Base-by-base conservation (phyloP, 2,888 invertebrate genomes). In the Eupithecia pulchellata region DNA sequence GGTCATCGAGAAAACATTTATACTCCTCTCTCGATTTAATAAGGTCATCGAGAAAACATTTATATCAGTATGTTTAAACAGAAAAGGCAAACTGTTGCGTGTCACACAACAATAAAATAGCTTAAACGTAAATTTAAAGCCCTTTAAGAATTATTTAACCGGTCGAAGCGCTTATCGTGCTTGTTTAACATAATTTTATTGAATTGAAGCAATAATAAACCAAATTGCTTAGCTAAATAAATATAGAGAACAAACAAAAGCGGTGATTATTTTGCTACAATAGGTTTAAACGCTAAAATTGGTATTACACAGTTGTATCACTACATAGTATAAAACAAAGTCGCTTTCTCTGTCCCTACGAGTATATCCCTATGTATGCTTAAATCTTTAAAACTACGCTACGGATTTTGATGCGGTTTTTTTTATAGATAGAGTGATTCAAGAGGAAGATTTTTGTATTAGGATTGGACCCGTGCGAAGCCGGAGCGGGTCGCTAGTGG, bases 91-190 rank as follows among this genome's bases (percentile, higher is more conserved):
- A 69, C 66, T 65, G 64, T 76, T 66, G 77, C 77, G 77, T 77
- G 77, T 34, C 63, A 36, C 55, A 32, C 74, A 72, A 74, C 72
- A 76, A 76, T 77, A 76, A 77, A 76, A 71, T 32, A 47, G 57
- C 69, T 66, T 72, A 73, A 62, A 75, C 71, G 73, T 73, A 69
- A 72, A 61, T 72, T 73, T 66, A 47, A 72, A 75, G 74, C 62
- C 75, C 77, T 77, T 73, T 75, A 73, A 71, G 71, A 75, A 74
- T 74, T 76, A 73, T 77, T 77, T 75, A 78, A 75, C 73, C 68
- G 68, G 71, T 71, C 74, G 52, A 73, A 57, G 75, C 65, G 71
- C 70, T 75, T 78, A 78, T 77, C 77, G 58, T 36, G 32, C 73
- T 65, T 75, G 78, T 75, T 78, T 74, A 55, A 72, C 78, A 76